Evolutionary conservation across 1,140 invertebrate species (phyloP), one percentile per base, ranked within the genome.

Genomic region (Ectropis grisescens): DNA sequence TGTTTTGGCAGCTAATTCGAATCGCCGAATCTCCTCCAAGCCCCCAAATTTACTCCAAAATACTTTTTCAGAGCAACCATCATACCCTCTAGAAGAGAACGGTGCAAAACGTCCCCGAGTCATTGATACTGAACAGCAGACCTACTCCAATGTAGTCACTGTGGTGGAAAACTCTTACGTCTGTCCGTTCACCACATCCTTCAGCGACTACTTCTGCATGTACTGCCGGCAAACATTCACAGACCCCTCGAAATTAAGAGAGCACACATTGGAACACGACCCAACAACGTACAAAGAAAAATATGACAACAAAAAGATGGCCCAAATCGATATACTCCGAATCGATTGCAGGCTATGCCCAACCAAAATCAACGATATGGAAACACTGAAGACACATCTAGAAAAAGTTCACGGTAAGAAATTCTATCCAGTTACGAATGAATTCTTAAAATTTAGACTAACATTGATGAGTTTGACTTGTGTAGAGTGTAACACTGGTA

Each of bases 311-410:
- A 74, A 60, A 10, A 76, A 80, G 29, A 58, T 70, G 34, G 67
- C 71, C 0, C 75, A 76, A 65, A 64, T 79, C n/a, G 74, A 79
- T 37, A 67, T 76, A 4, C 71, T 69, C 0, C 51, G 66, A 47
- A 64, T 80, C 34, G 71, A 80, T 50, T 80, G 71, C 34, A 15
- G 71, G 26, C 33, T 80, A 2, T 76, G 75, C 25, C 13, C 34
- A 0, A 47, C 57, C 9, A 76, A 71, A 56, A 76, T 80, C 30
- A 58, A 71, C 19, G 52, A 67, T 33, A 11, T 80, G 0, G 55
- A 70, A 1, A 29, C 49, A 0, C 59, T 76, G 6, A 70, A 67
- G 29, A 13, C 8, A 1, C 75, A 80, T 47, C 35, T 80, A 11
- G 48, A 47, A 33, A 56, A 6, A 10, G 41, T 37, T 0, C 75